Conservation (phyloP, 2,888 invertebrate genomes). For the Melipona beecheii region DNA sequence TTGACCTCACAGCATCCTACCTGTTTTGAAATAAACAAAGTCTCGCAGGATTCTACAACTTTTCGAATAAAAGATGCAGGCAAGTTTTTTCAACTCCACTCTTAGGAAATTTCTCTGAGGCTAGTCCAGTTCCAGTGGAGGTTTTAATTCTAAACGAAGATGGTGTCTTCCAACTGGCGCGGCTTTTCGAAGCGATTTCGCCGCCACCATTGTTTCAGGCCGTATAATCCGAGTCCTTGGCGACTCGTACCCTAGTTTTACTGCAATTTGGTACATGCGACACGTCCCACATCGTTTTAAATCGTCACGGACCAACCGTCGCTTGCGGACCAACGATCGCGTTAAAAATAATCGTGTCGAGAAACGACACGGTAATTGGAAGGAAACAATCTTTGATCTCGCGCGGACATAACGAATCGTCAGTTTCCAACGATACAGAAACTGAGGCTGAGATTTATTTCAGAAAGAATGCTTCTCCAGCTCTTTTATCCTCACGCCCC, state of each 20-base stretch:
- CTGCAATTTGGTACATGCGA: constrained; percentile 48
- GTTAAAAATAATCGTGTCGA: constrained; percentile 37
- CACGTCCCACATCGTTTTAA: constrained; percentile 55
- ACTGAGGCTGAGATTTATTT: neutral
- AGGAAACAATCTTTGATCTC: constrained; percentile 14
- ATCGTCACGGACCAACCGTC: constrained; percentile 9
- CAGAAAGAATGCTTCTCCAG: neutral
- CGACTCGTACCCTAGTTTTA: constrained; percentile 50
- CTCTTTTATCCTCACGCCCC: neutral
- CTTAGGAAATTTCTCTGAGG: neutral
- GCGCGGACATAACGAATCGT: neutral
- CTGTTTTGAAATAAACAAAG: no score
- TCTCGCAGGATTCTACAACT: no score
- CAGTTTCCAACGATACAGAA: neutral
- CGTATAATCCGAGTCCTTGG: constrained; percentile 43
- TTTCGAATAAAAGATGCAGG: no score
- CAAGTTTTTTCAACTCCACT: neutral
- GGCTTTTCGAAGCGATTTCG: constrained; percentile 1
- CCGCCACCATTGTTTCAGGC: constrained; percentile 14
- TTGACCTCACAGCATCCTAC: no score
- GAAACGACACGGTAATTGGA: constrained; percentile 4
- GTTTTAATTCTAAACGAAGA: neutral
- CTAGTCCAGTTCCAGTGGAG: neutral
- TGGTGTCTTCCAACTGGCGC: neutral
- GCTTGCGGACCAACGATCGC: constrained; percentile 30